These are phyloP conservation scores for Hormaphis cornu DNA, from an alignment of 1,140 invertebrate species.

Conservation along the genomic window DNA sequence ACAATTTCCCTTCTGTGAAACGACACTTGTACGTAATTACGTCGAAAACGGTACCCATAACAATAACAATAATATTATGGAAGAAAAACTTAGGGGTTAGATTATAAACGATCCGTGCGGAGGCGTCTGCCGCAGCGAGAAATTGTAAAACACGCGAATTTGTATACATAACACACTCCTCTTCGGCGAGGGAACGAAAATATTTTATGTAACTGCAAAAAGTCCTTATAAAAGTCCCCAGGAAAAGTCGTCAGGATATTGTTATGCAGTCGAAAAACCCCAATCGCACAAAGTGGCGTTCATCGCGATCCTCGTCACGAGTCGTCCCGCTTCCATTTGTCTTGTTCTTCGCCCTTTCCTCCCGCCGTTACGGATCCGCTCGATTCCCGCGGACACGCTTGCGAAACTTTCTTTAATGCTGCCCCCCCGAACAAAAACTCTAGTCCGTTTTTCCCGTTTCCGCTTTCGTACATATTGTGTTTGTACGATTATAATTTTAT, in stretches of 20 bases:
- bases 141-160: no score
- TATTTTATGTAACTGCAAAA: neutral
- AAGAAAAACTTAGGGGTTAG: no score
- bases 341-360: constrained; percentile 4
- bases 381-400: constrained; percentile 13
- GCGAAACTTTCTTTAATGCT: constrained; percentile 9
- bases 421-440: neutral
- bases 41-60: no score
- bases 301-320: neutral
- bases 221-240: neutral
- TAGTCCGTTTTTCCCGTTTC: neutral
- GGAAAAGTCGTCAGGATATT: neutral
- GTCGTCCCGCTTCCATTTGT: constrained; percentile 14
- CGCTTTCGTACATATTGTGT: no score
- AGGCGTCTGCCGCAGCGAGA: no score
- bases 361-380: neutral
- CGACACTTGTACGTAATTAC: no score
- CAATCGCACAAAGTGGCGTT: constrained; percentile 13
- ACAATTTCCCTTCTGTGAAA: no score
- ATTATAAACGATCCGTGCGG: no score
- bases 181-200: neutral
- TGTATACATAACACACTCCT: no score
- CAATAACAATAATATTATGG: no score
- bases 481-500: neutral
- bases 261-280: constrained; percentile 6